These are phyloP conservation scores for Thecocarcelia acutangulata DNA, from an alignment of 2,888 invertebrate species.

Conservation along the genomic window DNA sequence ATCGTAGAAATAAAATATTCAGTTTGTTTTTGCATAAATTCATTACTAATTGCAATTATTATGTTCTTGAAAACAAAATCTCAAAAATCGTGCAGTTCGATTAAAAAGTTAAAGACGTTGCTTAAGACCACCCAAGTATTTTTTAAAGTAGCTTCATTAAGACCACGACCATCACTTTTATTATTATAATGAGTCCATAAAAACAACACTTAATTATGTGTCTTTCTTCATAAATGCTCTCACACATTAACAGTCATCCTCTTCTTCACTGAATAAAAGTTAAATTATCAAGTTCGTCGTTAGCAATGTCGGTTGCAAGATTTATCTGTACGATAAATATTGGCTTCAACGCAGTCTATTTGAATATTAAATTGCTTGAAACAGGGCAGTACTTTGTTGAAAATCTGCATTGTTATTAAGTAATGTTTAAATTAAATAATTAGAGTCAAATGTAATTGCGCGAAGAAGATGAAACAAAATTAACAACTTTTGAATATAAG, in stretches of 20 bases:
- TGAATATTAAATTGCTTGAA: slow-evolving; percentile 6
- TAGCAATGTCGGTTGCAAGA: background rate
- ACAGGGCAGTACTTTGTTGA: background rate
- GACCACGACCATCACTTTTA: slow-evolving; percentile 24
- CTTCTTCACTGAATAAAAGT: slow-evolving; percentile 1
- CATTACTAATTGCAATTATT: slow-evolving; percentile 14
- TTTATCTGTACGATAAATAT: slow-evolving; percentile 6
- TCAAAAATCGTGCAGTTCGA: background rate
- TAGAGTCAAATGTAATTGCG: too few relatives aligned
- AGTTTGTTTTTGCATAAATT: background rate
- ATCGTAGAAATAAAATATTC: background rate
- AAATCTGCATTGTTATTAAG: too few relatives aligned
- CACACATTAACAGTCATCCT: slow-evolving; percentile 7
- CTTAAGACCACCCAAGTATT: slow-evolving; percentile 47
- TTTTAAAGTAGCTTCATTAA: slow-evolving; percentile 50
- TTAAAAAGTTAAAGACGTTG: slow-evolving; percentile 1
- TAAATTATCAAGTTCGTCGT: slow-evolving; percentile 7
- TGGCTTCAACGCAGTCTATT: slow-evolving; percentile 3
- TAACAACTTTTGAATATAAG: too few relatives aligned
- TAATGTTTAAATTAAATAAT: too few relatives aligned
- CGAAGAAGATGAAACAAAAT: too few relatives aligned
- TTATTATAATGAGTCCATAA: slow-evolving; percentile 49
- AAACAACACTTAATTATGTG: slow-evolving; percentile 42
- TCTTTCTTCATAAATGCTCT: slow-evolving; percentile 36
- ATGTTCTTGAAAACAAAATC: background rate